Conservation (phyloP, 2,113 vertebrate genomes). For the Paramormyrops kingsleyae region DNA sequence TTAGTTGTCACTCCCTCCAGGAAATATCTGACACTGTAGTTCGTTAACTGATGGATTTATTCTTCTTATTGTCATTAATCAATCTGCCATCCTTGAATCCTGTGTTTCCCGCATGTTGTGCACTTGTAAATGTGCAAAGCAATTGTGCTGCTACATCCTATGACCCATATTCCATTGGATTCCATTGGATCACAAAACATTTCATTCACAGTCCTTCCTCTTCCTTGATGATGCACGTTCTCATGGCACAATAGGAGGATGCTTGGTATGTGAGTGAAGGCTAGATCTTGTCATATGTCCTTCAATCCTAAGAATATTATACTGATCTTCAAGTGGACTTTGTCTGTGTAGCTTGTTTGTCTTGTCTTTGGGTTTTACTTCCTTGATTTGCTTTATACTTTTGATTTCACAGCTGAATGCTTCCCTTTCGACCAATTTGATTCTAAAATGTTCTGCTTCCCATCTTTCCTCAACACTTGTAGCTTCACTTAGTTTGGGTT, state of each 20-base stretch:
- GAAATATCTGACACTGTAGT: neutral
- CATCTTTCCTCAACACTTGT: constrained; percentile 23
- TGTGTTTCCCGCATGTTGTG: constrained; percentile 9
- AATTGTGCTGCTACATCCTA: constrained; percentile 12
- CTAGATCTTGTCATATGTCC: neutral
- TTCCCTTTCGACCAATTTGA: constrained; percentile 1
- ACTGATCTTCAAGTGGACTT: neutral
- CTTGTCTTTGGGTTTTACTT: neutral
- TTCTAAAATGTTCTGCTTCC: constrained; percentile 21
- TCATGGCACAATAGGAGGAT: constrained; percentile 9
- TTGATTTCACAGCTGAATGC: constrained; percentile 21
- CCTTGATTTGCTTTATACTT: neutral
- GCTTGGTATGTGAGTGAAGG: neutral
- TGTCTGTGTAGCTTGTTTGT: neutral
- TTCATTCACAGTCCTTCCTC: constrained; percentile 13
- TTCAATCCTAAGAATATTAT: neutral
- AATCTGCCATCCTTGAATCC: constrained; percentile 10
- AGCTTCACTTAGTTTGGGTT: neutral
- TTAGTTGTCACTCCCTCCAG: neutral
- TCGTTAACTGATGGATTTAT: neutral
- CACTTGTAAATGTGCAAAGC: constrained; percentile 6
- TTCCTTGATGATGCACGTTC: constrained; percentile 15
- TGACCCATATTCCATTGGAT: constrained; percentile 15
- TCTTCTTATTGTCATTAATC: neutral
- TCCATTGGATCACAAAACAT: constrained; percentile 5